A percentile compares a stretch with the other conserved stretches of the same genome.
Conservation (phyloP, 2,888 invertebrate species). For the Chymomyza procnemis region DNA sequence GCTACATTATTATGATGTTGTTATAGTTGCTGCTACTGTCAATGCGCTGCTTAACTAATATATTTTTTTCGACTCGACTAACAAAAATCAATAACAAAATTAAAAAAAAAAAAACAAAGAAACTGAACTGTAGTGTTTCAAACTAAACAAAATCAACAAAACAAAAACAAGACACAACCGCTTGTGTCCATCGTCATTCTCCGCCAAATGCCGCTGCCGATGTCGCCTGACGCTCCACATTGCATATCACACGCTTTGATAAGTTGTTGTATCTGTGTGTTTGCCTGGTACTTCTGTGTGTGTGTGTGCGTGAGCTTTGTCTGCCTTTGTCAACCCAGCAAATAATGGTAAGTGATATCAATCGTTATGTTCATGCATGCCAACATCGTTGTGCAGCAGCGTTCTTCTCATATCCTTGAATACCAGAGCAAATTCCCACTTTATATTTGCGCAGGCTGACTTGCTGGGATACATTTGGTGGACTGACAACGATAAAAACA, state of each 20-base stretch:
- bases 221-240: neutral
- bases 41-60: constrained; percentile 32
- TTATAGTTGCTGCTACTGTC: neutral
- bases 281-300: neutral
- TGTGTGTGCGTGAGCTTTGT: neutral
- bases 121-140: neutral
- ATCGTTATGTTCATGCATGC: neutral
- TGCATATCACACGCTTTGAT: neutral
- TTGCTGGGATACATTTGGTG: no score
- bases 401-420: neutral
- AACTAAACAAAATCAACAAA: constrained; percentile 5
- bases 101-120: constrained; percentile 4
- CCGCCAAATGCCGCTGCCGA: neutral
- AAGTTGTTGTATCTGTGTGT: neutral
- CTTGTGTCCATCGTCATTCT: neutral
- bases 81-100: constrained; percentile 3
- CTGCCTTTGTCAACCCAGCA: neutral
- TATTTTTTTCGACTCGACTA: neutral
- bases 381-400: neutral
- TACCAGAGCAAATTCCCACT: neutral
- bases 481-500: neutral
- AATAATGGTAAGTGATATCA: neutral
- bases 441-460: neutral
- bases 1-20: neutral
- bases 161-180: constrained; percentile 1